Percentiles rank a stretch among this genome's conserved stretches.
Evolutionary conservation across 2,888 invertebrate species (phyloP).

Genomic region (Tinea trinotella): DNA sequence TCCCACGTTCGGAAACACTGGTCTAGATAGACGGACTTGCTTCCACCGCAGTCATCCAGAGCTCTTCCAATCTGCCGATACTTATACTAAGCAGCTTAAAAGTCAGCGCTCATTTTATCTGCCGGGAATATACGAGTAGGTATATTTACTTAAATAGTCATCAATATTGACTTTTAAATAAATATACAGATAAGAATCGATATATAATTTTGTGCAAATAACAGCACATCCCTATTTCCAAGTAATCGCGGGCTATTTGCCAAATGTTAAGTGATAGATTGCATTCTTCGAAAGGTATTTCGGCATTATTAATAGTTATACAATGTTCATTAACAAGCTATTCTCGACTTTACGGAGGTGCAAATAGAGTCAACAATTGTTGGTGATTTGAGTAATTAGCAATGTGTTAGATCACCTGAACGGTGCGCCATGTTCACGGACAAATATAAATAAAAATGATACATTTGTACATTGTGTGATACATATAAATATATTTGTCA

Average conservation of each 20-base stretch:
- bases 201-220: background rate
- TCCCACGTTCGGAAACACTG: too few relatives aligned
- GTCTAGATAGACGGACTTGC: too few relatives aligned
- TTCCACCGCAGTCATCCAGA: too few relatives aligned
- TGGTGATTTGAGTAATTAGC: background rate
- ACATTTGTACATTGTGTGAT: background rate
- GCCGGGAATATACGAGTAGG: too few relatives aligned
- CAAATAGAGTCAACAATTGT: too few relatives aligned
- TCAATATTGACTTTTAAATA: too few relatives aligned
- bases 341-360: background rate
- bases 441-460: background rate
- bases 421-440: background rate
- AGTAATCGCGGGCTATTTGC: conserved; percentile 5
- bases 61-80: too few relatives aligned
- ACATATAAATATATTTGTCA: background rate
- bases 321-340: too few relatives aligned
- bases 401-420: background rate
- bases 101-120: too few relatives aligned
- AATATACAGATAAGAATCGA: background rate
- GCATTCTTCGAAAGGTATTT: background rate
- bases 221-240: background rate
- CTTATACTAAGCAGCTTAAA: too few relatives aligned
- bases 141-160: too few relatives aligned
- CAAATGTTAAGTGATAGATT: conserved; percentile 7
- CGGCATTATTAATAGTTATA: background rate